Evolutionary conservation across 23 tunicate genomes (phyloP).

Genomic region (Phallusia fumigata): DNA sequence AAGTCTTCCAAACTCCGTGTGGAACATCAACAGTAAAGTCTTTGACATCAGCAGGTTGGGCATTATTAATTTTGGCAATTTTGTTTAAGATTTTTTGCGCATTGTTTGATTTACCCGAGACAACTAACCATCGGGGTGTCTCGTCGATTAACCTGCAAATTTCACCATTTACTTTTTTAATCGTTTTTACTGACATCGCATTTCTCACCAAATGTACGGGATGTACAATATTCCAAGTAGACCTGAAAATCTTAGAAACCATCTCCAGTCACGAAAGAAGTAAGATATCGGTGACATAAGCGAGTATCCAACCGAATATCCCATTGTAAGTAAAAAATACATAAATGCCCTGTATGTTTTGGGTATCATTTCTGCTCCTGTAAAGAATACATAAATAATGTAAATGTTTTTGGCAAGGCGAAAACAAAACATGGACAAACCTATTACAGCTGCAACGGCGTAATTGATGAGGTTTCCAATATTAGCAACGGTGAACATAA

Average conservation of each 20-base stretch:
- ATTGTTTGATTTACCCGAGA: neutral
- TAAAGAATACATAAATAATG: neutral
- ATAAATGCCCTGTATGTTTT: neutral
- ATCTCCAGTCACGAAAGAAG: conserved; percentile 11
- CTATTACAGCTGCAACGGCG: neutral
- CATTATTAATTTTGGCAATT: neutral
- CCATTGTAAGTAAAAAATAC: neutral
- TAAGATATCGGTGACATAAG: neutral
- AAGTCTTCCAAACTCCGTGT: too few species aligned
- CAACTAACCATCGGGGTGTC: neutral
- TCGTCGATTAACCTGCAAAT: neutral
- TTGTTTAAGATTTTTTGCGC: neutral
- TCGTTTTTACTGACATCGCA: too few species aligned
- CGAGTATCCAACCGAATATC: neutral
- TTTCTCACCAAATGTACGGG: neutral
- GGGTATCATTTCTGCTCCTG: neutral
- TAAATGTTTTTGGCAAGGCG: too few species aligned
- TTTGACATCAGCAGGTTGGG: neutral
- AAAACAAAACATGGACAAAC: neutral
- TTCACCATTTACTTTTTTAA: too few species aligned
- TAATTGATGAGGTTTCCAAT: neutral
- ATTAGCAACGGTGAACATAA: neutral
- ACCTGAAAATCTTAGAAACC: neutral
- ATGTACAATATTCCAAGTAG: neutral
- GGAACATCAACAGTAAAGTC: neutral